Evolutionary conservation across 1,140 invertebrate genomes (phyloP), one percentile per base, ranked within the genome.

Genomic region (Aplysia californica): DNA sequence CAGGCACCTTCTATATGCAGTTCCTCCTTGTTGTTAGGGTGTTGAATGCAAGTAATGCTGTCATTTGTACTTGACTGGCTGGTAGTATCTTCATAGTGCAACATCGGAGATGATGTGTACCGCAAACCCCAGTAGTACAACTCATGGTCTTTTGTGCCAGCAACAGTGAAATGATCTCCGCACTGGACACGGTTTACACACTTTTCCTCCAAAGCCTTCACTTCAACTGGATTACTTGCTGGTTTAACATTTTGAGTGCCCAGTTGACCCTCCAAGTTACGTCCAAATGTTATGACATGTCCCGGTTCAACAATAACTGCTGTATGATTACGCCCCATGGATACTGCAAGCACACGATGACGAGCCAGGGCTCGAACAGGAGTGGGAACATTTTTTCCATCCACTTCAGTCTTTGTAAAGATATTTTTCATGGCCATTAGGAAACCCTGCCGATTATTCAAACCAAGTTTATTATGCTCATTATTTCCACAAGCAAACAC

Each of bases 401-500:
- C 90, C 15, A 92, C 88, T 68, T 91, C 90, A 6, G 85, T 88
- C 87, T 90, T 89, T n/a, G 80, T 88, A 69, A 89, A 89, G 20
- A 88, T 87, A 69, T 88, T 88, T 77, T 88, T 90, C 86, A 89
- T 88, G 39, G 88, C 87, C 82, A 88, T 87, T 75, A 91, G 89
- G 79, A 92, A 91, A 0, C 91, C 91, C 50, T 87, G 85, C 56
- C 90, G 90, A 70, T 90, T 90, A 77, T 91, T 91, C 20, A 95
- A 89, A 33, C 93, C 94, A 0, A 95, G 89, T 87, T 94, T 94
- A 83, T 94, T 95, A 82, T 92, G 88, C 41, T 90, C 87, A 85
- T 95, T 95, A 61, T 89, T 92, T 31, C 94, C 94, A 88, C 93
- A 94, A 20, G 92, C 93, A 59, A 92, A 91, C 33, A 95, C 80